Evolutionary conservation across 2,797 vertebrate genomes (phyloP), one percentile per base, ranked within the genome.

Genomic region (Champsocephalus esox): DNA sequence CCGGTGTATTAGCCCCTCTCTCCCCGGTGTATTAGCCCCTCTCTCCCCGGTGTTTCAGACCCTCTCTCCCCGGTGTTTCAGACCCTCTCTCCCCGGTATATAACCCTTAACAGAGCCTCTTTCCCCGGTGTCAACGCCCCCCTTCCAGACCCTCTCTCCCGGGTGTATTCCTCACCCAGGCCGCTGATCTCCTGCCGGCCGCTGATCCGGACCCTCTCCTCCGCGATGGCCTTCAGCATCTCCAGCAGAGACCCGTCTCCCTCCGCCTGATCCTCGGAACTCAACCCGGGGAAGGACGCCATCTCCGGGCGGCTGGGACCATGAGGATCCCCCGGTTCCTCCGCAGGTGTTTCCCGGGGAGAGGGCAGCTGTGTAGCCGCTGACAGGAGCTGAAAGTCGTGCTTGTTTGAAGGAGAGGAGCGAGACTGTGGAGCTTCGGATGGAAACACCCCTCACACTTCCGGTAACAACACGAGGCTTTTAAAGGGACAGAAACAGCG

Each of bases 181-280:
- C 94, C 94, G 79, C 94, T 94, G 52, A 92, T 74, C 86, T 96
- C 94, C 88, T 95, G 95, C 0, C 93, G 88, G 66, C 86, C n/a
- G 83, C 70, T 94, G 14, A 95, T 91, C 14, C 95, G 92, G 92
- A 80, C 94, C 83, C 94, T 77, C 75, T 96, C 95, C 80, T 95
- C 95, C 46, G 92, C 76, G 81, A 96, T 96, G 70, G 93, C 94
- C 89, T 95, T 95, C 86, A 96, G 92, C 94, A 96, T 96, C 83
- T 95, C 86, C 88, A 92, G 93, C 84, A 96, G 89, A 12, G 94
- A 95, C 0, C 90, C 94, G 88, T 95, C 94, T 92, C 71, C 85
- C 12, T 95, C 95, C 57, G 82, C 93, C 81, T 51, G 9, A n/a
- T 92, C 91, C 77, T 93, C 77, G 86, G 91, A 54, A 81, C 90